phyloP scores from a whole-genome alignment of 2,888 invertebrate species.

The Nowickia ferox region DNA sequence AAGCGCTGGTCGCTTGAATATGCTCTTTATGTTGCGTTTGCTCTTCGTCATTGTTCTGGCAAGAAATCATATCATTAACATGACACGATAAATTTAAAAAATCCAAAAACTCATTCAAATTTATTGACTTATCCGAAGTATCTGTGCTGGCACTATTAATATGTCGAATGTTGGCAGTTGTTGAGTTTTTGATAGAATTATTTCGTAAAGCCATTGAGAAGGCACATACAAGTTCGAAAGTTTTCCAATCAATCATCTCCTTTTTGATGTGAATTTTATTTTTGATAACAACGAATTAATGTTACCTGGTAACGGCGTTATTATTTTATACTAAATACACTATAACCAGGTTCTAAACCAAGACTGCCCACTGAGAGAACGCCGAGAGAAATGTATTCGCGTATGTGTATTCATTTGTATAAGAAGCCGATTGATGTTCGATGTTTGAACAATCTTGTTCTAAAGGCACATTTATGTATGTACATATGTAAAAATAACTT shows the following conservation, averaged over 20 bases:
- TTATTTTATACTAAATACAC: background rate
- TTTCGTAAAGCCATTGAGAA: conserved; percentile 26
- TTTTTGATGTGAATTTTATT: background rate
- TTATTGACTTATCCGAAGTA: conserved; percentile 74
- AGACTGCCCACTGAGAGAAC: no score
- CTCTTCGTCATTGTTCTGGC: conserved; percentile 73
- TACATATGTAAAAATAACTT: no score
- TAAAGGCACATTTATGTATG: no score
- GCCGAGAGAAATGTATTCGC: no score
- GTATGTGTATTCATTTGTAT: no score
- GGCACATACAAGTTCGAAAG: background rate
- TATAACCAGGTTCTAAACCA: no score
- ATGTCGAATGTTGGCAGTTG: conserved; percentile 6
- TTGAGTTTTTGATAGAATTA: conserved; percentile 35
- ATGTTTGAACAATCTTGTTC: no score
- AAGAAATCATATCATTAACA: conserved; percentile 82
- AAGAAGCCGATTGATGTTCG: no score
- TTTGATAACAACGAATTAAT: conserved; percentile 54
- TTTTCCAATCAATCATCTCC: background rate
- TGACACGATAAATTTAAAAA: conserved; percentile 83
- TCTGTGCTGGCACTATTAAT: conserved; percentile 29
- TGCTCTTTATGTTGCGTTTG: conserved; percentile 49
- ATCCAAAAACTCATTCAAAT: conserved; percentile 82
- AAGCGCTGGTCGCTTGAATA: background rate
- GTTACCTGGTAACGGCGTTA: conserved; percentile 68